These are phyloP conservation scores for Alitta virens DNA, from an alignment of 2,888 invertebrate genomes.

Conservation along the genomic window DNA sequence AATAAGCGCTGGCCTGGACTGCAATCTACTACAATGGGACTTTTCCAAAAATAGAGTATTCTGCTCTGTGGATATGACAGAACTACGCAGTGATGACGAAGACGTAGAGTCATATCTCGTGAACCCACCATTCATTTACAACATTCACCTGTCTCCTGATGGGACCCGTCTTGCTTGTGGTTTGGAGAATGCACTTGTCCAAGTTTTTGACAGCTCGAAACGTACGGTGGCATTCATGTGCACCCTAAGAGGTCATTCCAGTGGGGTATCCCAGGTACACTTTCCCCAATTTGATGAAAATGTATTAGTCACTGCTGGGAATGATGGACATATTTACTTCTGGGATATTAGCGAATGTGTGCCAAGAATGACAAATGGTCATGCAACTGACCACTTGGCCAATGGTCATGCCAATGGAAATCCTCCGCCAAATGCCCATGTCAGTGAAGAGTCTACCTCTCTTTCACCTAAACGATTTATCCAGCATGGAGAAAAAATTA, in stretches of 20 bases:
- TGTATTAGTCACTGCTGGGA: conserved; percentile 44
- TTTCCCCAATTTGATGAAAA: conserved; percentile 36
- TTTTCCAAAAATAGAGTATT: conserved; percentile 43
- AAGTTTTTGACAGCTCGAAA: conserved; percentile 41
- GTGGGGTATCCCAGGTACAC: conserved; percentile 52
- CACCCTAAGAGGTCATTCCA: conserved; percentile 45
- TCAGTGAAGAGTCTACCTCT: background rate
- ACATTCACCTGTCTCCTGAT: conserved; percentile 33
- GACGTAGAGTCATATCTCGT: conserved; percentile 44
- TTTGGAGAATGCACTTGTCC: conserved; percentile 48
- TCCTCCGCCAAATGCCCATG: background rate
- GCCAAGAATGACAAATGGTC: background rate
- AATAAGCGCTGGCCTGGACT: conserved; percentile 50
- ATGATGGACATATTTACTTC: conserved; percentile 41
- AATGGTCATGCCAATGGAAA: conserved; percentile 2
- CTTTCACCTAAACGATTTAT: conserved; percentile 19
- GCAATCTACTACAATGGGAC: conserved; percentile 52
- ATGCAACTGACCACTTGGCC: background rate
- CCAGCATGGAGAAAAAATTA: conserved; percentile 42
- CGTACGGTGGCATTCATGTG: conserved; percentile 38
- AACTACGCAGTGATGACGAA: conserved; percentile 35
- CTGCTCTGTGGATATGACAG: conserved; percentile 50
- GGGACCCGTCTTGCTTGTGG: conserved; percentile 39
- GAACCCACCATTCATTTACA: conserved; percentile 52
- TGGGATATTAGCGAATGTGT: conserved; percentile 39